These are phyloP conservation scores for Lacerta agilis DNA, from an alignment of 2,797 vertebrate genomes.

Conservation along the genomic window DNA sequence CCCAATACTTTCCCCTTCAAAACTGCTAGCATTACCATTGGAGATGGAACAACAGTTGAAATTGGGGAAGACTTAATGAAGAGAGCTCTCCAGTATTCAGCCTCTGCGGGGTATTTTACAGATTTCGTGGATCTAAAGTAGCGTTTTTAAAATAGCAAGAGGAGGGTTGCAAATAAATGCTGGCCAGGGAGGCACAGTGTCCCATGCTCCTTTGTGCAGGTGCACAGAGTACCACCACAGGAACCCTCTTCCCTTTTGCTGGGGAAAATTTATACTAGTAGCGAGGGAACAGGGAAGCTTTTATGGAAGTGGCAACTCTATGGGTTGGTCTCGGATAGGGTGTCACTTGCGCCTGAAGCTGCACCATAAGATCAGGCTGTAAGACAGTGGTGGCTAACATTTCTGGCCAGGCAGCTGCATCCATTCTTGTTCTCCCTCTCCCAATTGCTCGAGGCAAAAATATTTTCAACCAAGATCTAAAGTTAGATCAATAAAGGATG, in stretches of 20 bases:
- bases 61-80: constrained; percentile 86
- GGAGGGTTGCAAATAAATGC: not conserved
- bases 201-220: not conserved
- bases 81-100: constrained; percentile 92
- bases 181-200: not conserved
- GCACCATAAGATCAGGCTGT: not conserved
- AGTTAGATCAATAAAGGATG: not conserved
- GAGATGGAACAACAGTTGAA: constrained; percentile 78
- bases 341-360: not conserved
- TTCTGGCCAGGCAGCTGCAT: too few relatives aligned
- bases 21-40: constrained; percentile 80
- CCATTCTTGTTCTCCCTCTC: not conserved
- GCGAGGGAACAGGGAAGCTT: not conserved
- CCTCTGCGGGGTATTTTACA: constrained; percentile 84
- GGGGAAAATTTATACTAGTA: not conserved
- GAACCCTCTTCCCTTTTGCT: not conserved
- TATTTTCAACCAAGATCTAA: constrained; percentile 2
- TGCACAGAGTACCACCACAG: not conserved
- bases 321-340: not conserved
- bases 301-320: not conserved
- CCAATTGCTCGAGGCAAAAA: constrained; percentile 3
- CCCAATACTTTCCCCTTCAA: constrained; percentile 91
- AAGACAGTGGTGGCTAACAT: too few relatives aligned
- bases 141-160: constrained; percentile 14
- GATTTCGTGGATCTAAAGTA: not conserved